phyloP scores from a whole-genome alignment of 2,113 vertebrate genomes.

The Dicaeum eximium region DNA sequence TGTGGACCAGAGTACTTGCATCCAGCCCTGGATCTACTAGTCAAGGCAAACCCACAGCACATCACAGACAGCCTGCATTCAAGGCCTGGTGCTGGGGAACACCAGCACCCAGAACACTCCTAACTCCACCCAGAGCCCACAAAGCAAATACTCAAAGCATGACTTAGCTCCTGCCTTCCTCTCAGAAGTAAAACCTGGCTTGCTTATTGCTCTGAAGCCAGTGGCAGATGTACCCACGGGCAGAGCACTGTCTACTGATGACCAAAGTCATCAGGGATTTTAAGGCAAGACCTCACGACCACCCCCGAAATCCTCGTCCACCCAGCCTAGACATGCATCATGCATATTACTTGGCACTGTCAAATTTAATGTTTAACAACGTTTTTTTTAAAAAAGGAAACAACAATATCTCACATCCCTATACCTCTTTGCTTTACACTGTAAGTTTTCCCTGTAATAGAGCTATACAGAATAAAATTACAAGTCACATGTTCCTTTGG shows the following conservation, averaged over 20 bases:
- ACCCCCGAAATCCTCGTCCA: not conserved
- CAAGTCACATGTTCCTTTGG: not conserved
- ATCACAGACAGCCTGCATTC: not conserved
- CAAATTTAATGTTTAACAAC: not conserved
- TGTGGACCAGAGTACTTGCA: not conserved
- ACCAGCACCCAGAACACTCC: not conserved
- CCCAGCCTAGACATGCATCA: not conserved
- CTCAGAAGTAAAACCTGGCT: not conserved
- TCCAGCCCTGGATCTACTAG: not conserved
- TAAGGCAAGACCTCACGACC: not conserved
- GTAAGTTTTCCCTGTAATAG: not conserved
- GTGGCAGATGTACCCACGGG: rapidly evolving
- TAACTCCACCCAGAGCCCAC: not conserved
- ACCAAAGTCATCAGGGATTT: not conserved
- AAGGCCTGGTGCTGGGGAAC: not conserved
- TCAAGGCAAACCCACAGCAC: not conserved
- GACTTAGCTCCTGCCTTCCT: not conserved
- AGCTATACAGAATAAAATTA: not conserved
- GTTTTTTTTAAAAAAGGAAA: rapidly evolving
- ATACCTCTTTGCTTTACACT: rapidly evolving
- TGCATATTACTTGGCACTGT: not conserved
- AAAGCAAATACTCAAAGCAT: not conserved
- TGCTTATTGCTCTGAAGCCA: not conserved
- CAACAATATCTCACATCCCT: not conserved
- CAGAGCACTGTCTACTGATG: not conserved